Conservation (phyloP, 2,113 vertebrate species). For the Craseonycteris thonglongyai region DNA sequence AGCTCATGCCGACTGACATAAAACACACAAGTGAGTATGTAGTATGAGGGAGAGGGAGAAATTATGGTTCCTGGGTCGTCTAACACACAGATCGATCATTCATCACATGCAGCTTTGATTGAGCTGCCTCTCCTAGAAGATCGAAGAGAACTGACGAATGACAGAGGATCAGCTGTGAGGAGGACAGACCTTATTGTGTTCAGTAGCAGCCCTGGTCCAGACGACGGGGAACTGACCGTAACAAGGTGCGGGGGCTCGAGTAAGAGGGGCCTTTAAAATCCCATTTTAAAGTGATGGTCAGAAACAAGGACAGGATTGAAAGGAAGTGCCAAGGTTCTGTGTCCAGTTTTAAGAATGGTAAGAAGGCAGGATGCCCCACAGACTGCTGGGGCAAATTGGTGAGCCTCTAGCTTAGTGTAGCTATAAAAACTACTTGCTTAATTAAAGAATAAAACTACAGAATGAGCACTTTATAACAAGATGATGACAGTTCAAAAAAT, state of each 20-base stretch:
- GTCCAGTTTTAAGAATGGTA: not conserved
- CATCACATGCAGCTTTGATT: not conserved
- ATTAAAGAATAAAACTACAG: not conserved
- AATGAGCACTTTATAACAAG: not conserved
- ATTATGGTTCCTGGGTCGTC: not conserved
- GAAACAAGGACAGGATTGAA: not conserved
- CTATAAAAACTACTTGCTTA: not conserved
- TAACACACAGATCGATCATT: not conserved
- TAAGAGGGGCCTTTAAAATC: not conserved
- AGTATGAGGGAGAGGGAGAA: no score
- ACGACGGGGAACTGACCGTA: not conserved
- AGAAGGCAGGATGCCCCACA: not conserved
- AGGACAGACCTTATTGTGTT: not conserved
- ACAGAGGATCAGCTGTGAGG: not conserved
- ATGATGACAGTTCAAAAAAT: not conserved
- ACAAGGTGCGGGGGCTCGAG: not conserved
- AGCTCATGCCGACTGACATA: no score
- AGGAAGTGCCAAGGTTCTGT: not conserved
- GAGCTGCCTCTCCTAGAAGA: not conserved
- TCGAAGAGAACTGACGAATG: not conserved
- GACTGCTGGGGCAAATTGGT: not conserved
- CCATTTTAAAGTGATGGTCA: not conserved
- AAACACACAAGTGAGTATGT: rapidly evolving
- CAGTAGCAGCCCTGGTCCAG: not conserved
- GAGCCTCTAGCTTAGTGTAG: not conserved